These are phyloP conservation scores for Mesochorus sp. DNA, from an alignment of 2,888 invertebrate genomes.

Conservation along the genomic window DNA sequence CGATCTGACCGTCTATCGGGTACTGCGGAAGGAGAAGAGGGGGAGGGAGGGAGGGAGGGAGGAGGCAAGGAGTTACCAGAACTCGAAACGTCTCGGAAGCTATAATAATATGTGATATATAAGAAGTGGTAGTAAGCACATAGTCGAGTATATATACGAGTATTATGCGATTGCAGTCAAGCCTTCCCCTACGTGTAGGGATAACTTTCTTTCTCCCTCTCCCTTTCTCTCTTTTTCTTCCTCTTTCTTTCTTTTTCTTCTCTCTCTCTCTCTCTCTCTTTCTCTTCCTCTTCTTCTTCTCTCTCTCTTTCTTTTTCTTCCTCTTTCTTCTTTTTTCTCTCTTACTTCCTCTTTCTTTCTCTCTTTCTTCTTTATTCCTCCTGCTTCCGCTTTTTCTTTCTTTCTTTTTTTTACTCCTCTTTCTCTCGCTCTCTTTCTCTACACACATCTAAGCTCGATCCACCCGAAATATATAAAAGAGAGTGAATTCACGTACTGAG, in stretches of 20 bases:
- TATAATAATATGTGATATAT: background rate
- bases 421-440: background rate
- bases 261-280: background rate
- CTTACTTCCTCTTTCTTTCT: background rate
- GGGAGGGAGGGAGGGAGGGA: no score
- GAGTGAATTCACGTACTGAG: background rate
- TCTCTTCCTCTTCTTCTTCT: no score
- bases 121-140: slow-evolving; percentile 2
- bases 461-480: background rate
- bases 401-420: background rate
- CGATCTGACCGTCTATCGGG: slow-evolving; percentile 59
- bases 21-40: slow-evolving; percentile 7
- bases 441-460: background rate
- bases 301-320: background rate
- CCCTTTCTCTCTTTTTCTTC: background rate
- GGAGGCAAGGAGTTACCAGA: slow-evolving; percentile 15
- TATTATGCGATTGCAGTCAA: slow-evolving; percentile 4
- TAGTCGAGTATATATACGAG: background rate
- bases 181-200: background rate
- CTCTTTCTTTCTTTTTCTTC: no score
- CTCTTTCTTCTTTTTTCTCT: background rate
- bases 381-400: background rate
- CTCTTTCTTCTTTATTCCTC: no score
- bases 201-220: no score
- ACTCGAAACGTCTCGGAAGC: slow-evolving; percentile 45